Evolutionary conservation across 2,797 vertebrate species (phyloP).

Genomic region (Microhierax caerulescens): DNA sequence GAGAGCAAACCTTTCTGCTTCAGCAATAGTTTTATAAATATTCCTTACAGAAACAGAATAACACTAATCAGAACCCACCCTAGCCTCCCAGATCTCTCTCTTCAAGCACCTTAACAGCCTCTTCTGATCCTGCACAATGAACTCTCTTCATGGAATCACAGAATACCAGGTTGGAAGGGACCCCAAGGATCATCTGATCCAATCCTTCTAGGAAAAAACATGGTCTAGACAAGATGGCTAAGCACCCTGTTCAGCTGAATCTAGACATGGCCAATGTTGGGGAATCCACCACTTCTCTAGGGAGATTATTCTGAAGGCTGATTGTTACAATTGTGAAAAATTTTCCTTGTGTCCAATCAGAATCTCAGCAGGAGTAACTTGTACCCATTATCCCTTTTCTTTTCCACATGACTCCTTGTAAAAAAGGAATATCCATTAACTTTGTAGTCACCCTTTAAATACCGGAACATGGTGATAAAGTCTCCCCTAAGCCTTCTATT

Average conservation of each 20-base stretch:
- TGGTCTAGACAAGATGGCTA: background rate
- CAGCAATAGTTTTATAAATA: background rate
- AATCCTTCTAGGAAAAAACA: background rate
- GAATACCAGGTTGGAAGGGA: background rate
- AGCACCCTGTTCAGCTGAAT: background rate
- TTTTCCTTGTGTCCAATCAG: too few species aligned
- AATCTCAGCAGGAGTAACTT: too few species aligned
- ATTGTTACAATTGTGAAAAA: too few species aligned
- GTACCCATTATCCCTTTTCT: too few species aligned
- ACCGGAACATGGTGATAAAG: too few species aligned
- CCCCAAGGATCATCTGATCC: background rate
- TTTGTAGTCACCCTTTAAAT: too few species aligned
- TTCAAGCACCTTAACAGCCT: background rate
- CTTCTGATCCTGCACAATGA: background rate
- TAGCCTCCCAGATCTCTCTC: background rate
- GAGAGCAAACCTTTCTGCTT: background rate
- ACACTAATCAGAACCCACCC: background rate
- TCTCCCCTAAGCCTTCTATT: background rate
- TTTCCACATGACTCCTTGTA: too few species aligned
- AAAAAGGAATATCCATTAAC: too few species aligned
- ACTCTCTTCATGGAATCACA: background rate
- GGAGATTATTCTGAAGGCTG: too few species aligned
- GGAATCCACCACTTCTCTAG: background rate
- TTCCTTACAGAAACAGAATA: background rate
- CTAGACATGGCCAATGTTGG: too few species aligned